Evolutionary conservation across 1,140 invertebrate genomes (phyloP).

Genomic region (Drosophila lacertosa): DNA sequence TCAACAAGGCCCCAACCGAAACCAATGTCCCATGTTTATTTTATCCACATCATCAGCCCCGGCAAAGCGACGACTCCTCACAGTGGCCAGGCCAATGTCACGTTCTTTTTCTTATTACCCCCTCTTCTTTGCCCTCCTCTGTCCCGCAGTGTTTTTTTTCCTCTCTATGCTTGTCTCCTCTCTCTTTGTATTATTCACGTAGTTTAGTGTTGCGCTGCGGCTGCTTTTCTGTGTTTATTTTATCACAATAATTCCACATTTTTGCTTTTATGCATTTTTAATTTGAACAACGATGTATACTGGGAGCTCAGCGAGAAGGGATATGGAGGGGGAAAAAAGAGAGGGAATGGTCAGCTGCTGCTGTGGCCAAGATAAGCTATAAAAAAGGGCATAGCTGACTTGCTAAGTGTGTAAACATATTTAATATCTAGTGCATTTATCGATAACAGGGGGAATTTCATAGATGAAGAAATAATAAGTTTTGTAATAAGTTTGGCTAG

Average conservation of each 20-base stretch:
- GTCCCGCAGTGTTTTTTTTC: constrained; percentile 2
- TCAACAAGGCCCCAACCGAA: constrained; percentile 22
- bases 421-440: neutral
- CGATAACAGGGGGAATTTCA: neutral
- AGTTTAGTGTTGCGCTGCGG: constrained; percentile 39
- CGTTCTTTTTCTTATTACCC: constrained; percentile 33
- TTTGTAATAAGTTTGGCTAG: no score
- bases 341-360: constrained; percentile 15
- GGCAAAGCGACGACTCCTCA: constrained; percentile 34
- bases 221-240: constrained; percentile 75
- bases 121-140: no score
- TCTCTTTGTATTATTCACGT: constrained; percentile 32
- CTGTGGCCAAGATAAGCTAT: neutral
- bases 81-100: constrained; percentile 43
- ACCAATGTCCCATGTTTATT: constrained; percentile 81
- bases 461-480: no score
- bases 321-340: neutral
- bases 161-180: constrained; percentile 16
- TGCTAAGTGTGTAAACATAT: neutral
- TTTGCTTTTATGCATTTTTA: constrained; percentile 83
- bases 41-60: constrained; percentile 80
- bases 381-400: neutral
- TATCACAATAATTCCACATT: constrained; percentile 82
- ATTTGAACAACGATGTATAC: constrained; percentile 61
- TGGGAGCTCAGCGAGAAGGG: constrained; percentile 19